Percentiles rank a stretch among this genome's conserved stretches.
Conservation (phyloP, 2,888 invertebrate species). For the Leptinotarsa tumamoca region DNA sequence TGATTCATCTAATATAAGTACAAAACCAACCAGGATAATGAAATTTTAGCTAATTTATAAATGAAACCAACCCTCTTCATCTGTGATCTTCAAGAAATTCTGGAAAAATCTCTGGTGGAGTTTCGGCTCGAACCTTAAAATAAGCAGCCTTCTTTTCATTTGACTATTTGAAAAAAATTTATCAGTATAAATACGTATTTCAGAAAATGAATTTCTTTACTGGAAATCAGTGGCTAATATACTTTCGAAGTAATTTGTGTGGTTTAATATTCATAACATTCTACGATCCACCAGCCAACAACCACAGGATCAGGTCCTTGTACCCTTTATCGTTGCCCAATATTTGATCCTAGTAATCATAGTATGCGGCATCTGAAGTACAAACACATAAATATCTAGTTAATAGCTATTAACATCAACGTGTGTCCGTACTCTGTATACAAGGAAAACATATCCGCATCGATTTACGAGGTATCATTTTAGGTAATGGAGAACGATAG, state of each 20-base stretch:
- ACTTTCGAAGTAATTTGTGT: neutral
- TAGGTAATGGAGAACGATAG: neutral
- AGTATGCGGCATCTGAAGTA: slow-evolving; percentile 9
- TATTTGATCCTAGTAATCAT: slow-evolving; percentile 20
- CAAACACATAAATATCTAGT: slow-evolving; percentile 20
- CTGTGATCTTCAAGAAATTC: no score
- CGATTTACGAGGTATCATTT: neutral
- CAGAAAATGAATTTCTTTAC: no score
- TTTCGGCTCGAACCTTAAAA: no score
- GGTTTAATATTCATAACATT: neutral
- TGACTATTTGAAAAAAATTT: no score
- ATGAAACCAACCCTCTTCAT: no score
- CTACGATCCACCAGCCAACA: neutral
- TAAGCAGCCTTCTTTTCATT: no score
- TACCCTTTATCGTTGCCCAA: slow-evolving; percentile 18
- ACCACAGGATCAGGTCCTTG: neutral
- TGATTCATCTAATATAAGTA: no score
- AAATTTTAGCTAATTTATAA: no score
- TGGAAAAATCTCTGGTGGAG: no score
- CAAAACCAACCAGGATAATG: no score
- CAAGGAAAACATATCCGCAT: slow-evolving; percentile 8
- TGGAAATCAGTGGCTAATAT: no score
- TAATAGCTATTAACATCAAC: slow-evolving; percentile 24
- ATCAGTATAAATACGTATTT: no score
- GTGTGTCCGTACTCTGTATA: slow-evolving; percentile 5